A percentile compares a stretch with the other conserved stretches of the same genome.
Evolutionary conservation across 2,797 vertebrate genomes (phyloP).

Genomic region (Nasua narica): DNA sequence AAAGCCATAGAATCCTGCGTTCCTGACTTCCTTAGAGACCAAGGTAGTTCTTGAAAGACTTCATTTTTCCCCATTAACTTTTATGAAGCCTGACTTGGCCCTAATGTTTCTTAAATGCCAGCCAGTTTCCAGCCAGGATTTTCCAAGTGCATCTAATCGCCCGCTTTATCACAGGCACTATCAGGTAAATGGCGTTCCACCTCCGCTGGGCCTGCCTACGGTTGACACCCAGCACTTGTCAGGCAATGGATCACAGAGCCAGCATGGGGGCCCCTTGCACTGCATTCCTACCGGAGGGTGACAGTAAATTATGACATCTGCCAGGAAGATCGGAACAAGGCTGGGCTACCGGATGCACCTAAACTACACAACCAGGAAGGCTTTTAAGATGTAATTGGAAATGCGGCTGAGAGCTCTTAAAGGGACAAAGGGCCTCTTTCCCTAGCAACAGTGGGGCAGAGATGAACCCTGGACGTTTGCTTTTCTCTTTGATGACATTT

Average conservation of each 20-base stretch:
- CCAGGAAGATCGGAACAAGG: slow-evolving; percentile 64
- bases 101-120: slow-evolving; percentile 52
- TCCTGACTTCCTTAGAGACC: not conserved
- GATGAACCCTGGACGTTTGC: not conserved
- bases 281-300: slow-evolving; percentile 63
- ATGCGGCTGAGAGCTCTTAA: slow-evolving; percentile 65
- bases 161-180: slow-evolving; percentile 70
- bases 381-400: slow-evolving; percentile 67
- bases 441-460: not conserved
- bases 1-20: not conserved
- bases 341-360: slow-evolving; percentile 64
- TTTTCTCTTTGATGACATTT: slow-evolving; percentile 39
- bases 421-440: slow-evolving; percentile 61
- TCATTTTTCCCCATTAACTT: slow-evolving; percentile 45
- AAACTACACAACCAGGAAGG: slow-evolving; percentile 42
- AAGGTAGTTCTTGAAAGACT: not conserved
- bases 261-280: not conserved
- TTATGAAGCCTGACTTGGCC: slow-evolving; percentile 49
- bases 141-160: slow-evolving; percentile 73
- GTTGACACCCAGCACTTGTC: slow-evolving; percentile 68
- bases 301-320: slow-evolving; percentile 75
- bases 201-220: slow-evolving; percentile 30
- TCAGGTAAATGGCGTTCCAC: slow-evolving; percentile 63
- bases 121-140: slow-evolving; percentile 53
- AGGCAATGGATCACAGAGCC: slow-evolving; percentile 71